A percentile compares a stretch with the other conserved stretches of the same genome.
These are phyloP conservation scores for Gasterosteus aculeatus DNA, from an alignment of 2,113 vertebrate genomes.

Conservation along the genomic window DNA sequence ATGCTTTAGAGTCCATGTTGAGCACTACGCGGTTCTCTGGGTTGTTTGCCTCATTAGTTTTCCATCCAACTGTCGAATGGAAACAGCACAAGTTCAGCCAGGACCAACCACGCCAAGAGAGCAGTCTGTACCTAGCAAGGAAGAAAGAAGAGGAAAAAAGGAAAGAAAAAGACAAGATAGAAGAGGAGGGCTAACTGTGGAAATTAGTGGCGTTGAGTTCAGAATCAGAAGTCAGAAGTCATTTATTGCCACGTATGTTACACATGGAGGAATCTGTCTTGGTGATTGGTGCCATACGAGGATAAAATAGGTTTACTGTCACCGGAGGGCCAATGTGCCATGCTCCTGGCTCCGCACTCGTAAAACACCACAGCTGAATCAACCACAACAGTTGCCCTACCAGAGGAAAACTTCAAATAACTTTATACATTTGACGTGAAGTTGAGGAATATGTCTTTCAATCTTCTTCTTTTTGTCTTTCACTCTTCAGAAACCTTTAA, in stretches of 20 bases:
- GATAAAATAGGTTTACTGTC: constrained; percentile 33
- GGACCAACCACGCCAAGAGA: constrained; percentile 47
- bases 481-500: constrained; percentile 63
- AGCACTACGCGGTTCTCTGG: constrained; percentile 57
- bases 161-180: constrained; percentile 28
- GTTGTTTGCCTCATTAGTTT: constrained; percentile 69
- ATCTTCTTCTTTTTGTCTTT: constrained; percentile 38
- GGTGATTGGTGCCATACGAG: too few species aligned
- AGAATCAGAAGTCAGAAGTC: too few species aligned
- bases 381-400: constrained; percentile 22
- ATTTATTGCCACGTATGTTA: too few species aligned
- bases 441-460: constrained; percentile 6
- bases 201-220: constrained; percentile 16
- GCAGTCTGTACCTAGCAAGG: constrained; percentile 49
- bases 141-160: constrained; percentile 16
- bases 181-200: constrained; percentile 9
- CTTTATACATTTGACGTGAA: constrained; percentile 16
- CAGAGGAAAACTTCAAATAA: constrained; percentile 40
- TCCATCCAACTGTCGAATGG: constrained; percentile 69
- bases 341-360: constrained; percentile 14
- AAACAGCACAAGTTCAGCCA: constrained; percentile 66
- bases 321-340: constrained; percentile 18
- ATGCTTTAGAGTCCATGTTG: constrained; percentile 39
- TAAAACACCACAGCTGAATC: constrained; percentile 63
- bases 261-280: too few species aligned